phyloP scores from a whole-genome alignment of 2,888 invertebrate genomes.

The Drosophila glabriapex region DNA sequence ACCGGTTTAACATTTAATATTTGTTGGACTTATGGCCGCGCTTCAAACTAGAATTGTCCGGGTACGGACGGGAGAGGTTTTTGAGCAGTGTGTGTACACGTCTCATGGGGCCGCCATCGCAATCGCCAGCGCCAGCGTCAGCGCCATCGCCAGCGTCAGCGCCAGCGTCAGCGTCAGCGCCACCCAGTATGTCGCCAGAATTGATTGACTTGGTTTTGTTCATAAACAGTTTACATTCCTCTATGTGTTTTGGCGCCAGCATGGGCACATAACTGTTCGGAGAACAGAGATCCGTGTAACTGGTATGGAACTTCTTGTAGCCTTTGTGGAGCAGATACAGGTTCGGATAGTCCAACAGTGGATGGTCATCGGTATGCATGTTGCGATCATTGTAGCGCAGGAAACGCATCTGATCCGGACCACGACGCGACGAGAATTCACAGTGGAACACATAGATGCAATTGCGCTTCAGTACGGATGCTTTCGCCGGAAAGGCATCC shows the following conservation, averaged over 20 bases:
- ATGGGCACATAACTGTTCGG: conserved; percentile 93
- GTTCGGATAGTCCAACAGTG: conserved; percentile 95
- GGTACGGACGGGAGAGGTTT: too few species aligned
- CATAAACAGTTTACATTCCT: conserved; percentile 90
- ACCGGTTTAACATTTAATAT: too few species aligned
- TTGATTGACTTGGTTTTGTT: conserved; percentile 67
- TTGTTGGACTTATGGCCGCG: too few species aligned
- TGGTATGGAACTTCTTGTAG: conserved; percentile 93
- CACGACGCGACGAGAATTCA: conserved; percentile 98
- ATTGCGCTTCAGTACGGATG: conserved; percentile 84
- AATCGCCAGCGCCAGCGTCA: too few species aligned
- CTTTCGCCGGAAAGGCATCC: conserved; percentile 86
- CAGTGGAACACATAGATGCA: conserved; percentile 97
- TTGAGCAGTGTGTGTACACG: too few species aligned
- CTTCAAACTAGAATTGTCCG: background rate
- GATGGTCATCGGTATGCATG: conserved; percentile 88
- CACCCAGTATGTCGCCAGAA: too few species aligned
- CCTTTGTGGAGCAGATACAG: conserved; percentile 96
- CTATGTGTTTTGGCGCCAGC: conserved; percentile 92
- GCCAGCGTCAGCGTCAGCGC: too few species aligned
- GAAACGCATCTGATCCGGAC: conserved; percentile 95
- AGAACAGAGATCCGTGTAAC: conserved; percentile 89
- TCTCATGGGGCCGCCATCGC: too few species aligned
- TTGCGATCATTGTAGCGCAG: conserved; percentile 90
- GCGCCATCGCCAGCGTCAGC: too few species aligned